A percentile compares a stretch with the other conserved stretches of the same genome.
Conservation (phyloP, 1,140 invertebrate genomes). For the Chionoecetes opilio region DNA sequence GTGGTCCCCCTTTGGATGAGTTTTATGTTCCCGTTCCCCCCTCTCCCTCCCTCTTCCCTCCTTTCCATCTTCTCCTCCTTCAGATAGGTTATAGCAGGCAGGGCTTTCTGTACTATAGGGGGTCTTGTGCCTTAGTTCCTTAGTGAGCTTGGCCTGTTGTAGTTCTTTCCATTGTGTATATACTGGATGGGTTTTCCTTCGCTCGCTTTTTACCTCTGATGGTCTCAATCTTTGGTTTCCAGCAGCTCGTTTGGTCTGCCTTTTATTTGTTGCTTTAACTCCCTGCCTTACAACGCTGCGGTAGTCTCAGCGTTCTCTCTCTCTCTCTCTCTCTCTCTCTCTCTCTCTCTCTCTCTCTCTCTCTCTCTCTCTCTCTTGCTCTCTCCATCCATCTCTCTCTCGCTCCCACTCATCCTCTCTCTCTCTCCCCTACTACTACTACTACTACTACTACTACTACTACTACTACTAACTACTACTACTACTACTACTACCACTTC, state of each 20-base stretch:
- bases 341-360: background rate
- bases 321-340: background rate
- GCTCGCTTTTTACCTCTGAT: background rate
- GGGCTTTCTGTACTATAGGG: too few relatives aligned
- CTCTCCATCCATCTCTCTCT: background rate
- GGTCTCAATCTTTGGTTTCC: background rate
- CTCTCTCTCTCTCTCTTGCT: too few relatives aligned
- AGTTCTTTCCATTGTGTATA: too few relatives aligned
- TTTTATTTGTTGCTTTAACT: background rate
- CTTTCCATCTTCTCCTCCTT: background rate
- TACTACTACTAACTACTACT: too few relatives aligned
- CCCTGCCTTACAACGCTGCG: background rate
- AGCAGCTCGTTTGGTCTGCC: background rate
- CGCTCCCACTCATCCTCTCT: too few relatives aligned
- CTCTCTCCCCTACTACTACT: too few relatives aligned
- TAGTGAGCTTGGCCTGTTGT: background rate
- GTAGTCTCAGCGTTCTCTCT: background rate
- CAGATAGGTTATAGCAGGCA: background rate
- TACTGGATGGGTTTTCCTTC: background rate
- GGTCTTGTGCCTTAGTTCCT: too few relatives aligned
- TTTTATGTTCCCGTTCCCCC: background rate
- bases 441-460: too few relatives aligned
- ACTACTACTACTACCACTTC: too few relatives aligned
- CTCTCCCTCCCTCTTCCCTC: background rate
- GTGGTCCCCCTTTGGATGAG: too few relatives aligned